Base-by-base conservation (phyloP, 1,140 invertebrate genomes). In the Maniola jurtina region DNA sequence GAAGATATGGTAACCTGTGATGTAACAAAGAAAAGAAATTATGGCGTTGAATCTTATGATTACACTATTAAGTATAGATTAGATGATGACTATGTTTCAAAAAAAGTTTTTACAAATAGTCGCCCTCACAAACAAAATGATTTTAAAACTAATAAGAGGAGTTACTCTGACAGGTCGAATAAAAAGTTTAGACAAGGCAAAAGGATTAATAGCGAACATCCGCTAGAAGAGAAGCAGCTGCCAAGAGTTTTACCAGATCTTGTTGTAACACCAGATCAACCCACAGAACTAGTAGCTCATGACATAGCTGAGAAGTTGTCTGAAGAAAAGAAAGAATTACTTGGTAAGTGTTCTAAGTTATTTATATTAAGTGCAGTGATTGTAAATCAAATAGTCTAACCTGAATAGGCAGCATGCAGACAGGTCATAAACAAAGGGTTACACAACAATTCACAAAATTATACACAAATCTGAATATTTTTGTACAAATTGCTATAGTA, bases 301-400 rank as follows among this genome's bases (percentile, higher is more conserved):
- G 95, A 96, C 78, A 95, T 96, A 74, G 92, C 94, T 11, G 91
- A 92, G 42, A 95, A 95, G 81, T 91, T 96, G 15, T 89, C 81
- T 59, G 95, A 96, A 83, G 93, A 94, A 65, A 95, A 95, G 70
- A 93, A 94, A 80, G 92, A 93, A 71, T 92, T 96, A 71, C 92
- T 96, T 76, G 91, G 95, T 96, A 92, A 90, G 92, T 92, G 25
- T 25, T 25, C 25, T 25, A 25, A 25, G 25, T 25, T 25, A 25
- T 25, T 25, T 25, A 25, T 25, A 25, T 25, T 25, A 25, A 25
- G 4, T 25, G 4, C 25, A 25, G 25, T 25, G n/a, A n/a, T n/a
- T n/a, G 25, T 4, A 25, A 25, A 25, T 2, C 25, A 25, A 25
- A 4, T 25, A 25, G 25, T 25, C 25, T 4, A 25, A 2, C 4